Evolutionary conservation across 2,797 vertebrate species (phyloP), one percentile per base, ranked within the genome.

Genomic region (Enteromius viviparus): DNA sequence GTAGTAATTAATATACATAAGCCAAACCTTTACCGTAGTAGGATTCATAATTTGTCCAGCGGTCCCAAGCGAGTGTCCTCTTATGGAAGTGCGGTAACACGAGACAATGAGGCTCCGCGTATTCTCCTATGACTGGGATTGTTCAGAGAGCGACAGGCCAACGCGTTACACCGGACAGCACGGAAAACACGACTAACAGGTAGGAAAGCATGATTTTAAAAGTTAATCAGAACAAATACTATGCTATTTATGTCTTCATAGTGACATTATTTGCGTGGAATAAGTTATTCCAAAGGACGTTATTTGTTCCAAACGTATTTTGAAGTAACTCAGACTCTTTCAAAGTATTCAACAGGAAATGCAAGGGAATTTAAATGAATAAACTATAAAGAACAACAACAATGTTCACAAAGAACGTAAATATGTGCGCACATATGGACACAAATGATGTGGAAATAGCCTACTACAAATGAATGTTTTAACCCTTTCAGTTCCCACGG

Each of bases 51-150:
- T 45, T 32, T 69, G 37, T 8, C 37, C 74, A 42, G 37, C 4
- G 21, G 49, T 40, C 49, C 34, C 60, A 21, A 40, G 15, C 65
- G 82, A 68, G 78, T 87, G 84, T 84, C 85, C 84, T 85, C 75
- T 84, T 87, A 87, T 84, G 85, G 84, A 86, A 88, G 83, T 88
- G 77, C 77, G 64, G 83, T 83, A 86, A 85, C 83, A 49, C 42
- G 85, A 87, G 83, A 86, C 80, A 81, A 47, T 42, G 69, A 77
- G 84, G 62, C 81, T 85, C 78, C 53, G 78, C 74, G 32, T 34
- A 45, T 80, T 82, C 84, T 64, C 78, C 82, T 51, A 76, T 86
- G 84, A 86, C 82, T 69, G 65, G 71, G 77, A 80, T 70, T 76
- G 81, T 80, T 60, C 71, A 66, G 62, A 80, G 64, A 74, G 71